Conservation (phyloP, 2,113 vertebrate genomes). For the Nibea albiflora region DNA sequence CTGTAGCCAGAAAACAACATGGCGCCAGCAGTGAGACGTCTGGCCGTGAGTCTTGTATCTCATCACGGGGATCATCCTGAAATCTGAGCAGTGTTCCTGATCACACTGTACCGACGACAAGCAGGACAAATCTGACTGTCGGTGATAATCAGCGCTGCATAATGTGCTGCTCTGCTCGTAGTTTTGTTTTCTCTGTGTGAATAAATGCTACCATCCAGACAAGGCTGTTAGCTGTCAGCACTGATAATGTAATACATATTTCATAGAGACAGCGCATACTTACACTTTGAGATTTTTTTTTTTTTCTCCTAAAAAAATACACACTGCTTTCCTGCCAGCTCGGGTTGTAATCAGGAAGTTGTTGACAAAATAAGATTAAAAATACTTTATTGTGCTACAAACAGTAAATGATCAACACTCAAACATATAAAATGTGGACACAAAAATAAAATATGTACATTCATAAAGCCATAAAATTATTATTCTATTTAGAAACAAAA, state of each 20-base stretch:
- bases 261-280: constrained; percentile 20
- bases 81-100: neutral
- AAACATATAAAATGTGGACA: constrained; percentile 35
- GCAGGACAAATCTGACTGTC: constrained; percentile 21
- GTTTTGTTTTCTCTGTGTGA: constrained; percentile 38
- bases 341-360: constrained; percentile 2
- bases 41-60: neutral
- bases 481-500: constrained; percentile 33
- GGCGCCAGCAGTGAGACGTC: neutral
- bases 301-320: neutral
- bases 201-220: constrained; percentile 23
- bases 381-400: constrained; percentile 69
- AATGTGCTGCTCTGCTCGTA: constrained; percentile 28
- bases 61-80: neutral
- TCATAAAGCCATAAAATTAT: constrained; percentile 14
- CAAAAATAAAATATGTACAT: constrained; percentile 48
- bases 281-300: no score
- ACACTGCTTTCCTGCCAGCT: neutral
- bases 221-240: constrained; percentile 17
- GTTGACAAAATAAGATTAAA: constrained; percentile 19
- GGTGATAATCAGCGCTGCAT: constrained; percentile 33
- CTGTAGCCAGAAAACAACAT: neutral
- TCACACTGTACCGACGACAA: constrained; percentile 27
- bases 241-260: constrained; percentile 36
- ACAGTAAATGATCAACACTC: constrained; percentile 22